Conservation (phyloP, 2,113 vertebrate species). For the Halcyon malimbica region DNA sequence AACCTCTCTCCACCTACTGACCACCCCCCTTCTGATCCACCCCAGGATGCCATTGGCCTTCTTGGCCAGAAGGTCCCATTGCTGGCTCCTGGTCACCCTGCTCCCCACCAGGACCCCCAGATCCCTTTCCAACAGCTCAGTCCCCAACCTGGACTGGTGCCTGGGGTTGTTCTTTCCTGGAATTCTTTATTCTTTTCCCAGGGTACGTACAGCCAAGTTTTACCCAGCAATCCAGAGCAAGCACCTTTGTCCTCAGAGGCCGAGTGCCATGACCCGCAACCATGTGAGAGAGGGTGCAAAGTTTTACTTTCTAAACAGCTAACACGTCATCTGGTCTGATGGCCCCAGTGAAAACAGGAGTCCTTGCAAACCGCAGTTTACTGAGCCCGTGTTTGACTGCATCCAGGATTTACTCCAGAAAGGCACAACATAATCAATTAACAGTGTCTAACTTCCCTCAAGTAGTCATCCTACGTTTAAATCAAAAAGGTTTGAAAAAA, state of each 20-base stretch:
- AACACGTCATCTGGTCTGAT: rapidly evolving
- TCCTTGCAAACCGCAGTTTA: neutral
- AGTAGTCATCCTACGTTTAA: neutral
- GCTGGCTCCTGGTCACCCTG: too few relatives aligned
- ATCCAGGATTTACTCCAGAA: neutral
- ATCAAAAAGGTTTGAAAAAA: neutral
- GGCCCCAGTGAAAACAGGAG: neutral
- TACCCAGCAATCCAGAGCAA: neutral
- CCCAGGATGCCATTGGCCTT: too few relatives aligned
- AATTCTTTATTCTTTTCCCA: too few relatives aligned
- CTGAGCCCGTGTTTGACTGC: neutral
- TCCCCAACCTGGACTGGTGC: too few relatives aligned
- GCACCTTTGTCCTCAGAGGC: neutral
- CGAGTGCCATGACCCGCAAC: neutral
- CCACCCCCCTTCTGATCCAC: too few relatives aligned
- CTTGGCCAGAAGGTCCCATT: too few relatives aligned
- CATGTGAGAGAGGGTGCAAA: neutral
- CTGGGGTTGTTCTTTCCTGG: too few relatives aligned
- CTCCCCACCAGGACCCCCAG: too few relatives aligned
- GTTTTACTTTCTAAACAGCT: neutral
- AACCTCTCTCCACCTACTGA: too few relatives aligned
- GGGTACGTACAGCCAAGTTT: neutral
- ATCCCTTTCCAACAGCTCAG: too few relatives aligned
- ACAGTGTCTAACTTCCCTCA: neutral
- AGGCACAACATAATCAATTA: neutral